Conservation (phyloP, 1,140 invertebrate genomes). For the Chrysomallon squamiferum region DNA sequence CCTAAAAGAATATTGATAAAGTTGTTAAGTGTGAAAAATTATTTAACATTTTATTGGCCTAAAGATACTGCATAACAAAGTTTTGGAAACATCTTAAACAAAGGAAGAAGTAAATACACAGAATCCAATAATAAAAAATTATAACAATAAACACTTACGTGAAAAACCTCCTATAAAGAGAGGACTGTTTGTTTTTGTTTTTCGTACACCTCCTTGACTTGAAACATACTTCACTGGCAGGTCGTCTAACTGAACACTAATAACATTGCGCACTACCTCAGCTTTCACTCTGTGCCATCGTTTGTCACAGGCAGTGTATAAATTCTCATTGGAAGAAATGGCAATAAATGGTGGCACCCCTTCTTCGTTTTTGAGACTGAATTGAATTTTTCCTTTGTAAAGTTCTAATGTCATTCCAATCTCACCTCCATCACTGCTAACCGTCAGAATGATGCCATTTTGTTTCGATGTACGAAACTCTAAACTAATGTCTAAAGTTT, state of each 20-base stretch:
- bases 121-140: neutral
- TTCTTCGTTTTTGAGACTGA: constrained; percentile 33
- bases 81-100: too few species aligned
- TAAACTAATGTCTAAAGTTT: constrained; percentile 75
- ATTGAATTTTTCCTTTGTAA: constrained; percentile 74
- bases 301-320: constrained; percentile 79
- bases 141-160: constrained; percentile 67
- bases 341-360: constrained; percentile 69
- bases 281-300: constrained; percentile 85
- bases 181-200: constrained; percentile 68
- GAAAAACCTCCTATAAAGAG: constrained; percentile 86
- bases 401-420: constrained; percentile 80
- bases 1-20: too few species aligned
- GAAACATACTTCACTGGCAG: constrained; percentile 63
- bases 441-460: constrained; percentile 80
- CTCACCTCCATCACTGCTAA: constrained; percentile 70
- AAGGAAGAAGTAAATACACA: too few species aligned
- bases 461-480: constrained; percentile 85
- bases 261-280: constrained; percentile 68
- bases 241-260: constrained; percentile 78
- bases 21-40: too few species aligned
- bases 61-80: too few species aligned
- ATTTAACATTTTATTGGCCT: too few species aligned
- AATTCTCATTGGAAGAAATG: constrained; percentile 72
- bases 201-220: constrained; percentile 57